Conservation (phyloP, 1,140 invertebrate species). For the Amyelois transitella region DNA sequence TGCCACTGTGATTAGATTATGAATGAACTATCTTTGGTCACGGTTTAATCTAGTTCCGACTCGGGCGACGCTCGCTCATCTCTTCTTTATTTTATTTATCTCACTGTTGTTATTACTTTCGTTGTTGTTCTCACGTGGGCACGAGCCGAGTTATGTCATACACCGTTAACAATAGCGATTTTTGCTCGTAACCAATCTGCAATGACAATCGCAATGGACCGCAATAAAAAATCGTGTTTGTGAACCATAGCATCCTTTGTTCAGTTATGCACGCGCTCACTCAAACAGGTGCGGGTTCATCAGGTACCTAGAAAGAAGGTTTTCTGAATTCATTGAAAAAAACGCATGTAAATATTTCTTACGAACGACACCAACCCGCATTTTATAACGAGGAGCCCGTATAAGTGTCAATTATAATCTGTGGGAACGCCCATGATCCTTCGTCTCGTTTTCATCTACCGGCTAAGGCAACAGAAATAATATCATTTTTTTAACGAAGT, state of each 20-base stretch:
- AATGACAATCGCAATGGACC: constrained; percentile 37
- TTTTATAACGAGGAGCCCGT: constrained; percentile 39
- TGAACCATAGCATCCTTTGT: constrained; percentile 20
- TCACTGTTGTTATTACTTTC: constrained; percentile 14
- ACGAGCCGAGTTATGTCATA: constrained; percentile 39
- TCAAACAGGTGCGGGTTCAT: constrained; percentile 34
- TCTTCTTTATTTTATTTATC: constrained; percentile 17
- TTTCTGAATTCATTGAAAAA: constrained; percentile 9
- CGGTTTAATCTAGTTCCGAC: constrained; percentile 29
- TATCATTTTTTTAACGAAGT: constrained; percentile 14
- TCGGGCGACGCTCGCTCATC: constrained; percentile 3
- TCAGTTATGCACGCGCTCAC: constrained; percentile 18
- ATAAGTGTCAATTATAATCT: constrained; percentile 38
- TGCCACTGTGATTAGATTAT: constrained; percentile 35
- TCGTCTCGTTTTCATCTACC: constrained; percentile 6
- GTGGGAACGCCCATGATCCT: constrained; percentile 30
- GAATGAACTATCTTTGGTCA: constrained; percentile 42
- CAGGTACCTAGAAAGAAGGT: constrained; percentile 13
- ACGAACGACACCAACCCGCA: constrained; percentile 32
- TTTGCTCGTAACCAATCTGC: constrained; percentile 32
- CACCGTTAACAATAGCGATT: constrained; percentile 35
- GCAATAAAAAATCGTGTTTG: constrained; percentile 27
- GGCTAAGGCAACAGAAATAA: constrained; percentile 22
- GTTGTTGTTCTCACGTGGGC: constrained; percentile 26
- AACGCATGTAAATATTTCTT: neutral